Evolutionary conservation across 1,140 invertebrate genomes (phyloP).

Genomic region (Sinonovacula constricta): DNA sequence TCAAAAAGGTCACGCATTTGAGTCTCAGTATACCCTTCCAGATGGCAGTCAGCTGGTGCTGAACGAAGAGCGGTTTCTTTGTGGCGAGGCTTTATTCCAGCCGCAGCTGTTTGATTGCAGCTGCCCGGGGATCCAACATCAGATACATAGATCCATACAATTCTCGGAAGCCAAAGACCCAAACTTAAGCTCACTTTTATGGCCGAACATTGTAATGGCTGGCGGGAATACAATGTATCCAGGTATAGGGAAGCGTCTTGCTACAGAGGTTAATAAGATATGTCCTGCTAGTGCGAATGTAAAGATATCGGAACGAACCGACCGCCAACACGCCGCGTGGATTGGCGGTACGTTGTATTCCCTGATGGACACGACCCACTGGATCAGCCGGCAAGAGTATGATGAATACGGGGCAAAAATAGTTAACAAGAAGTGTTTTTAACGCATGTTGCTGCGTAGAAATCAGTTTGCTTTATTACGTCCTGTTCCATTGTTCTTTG

Average conservation of each 20-base stretch:
- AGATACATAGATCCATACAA: conserved; percentile 19
- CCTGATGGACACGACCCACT: conserved; percentile 1
- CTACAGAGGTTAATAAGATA: conserved; percentile 30
- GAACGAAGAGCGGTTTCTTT: conserved; percentile 24
- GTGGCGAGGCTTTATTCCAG: conserved; percentile 21
- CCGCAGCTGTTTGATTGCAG: conserved; percentile 33
- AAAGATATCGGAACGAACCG: conserved; percentile 30
- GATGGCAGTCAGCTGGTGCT: conserved; percentile 7
- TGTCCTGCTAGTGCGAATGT: neutral
- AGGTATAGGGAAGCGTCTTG: conserved; percentile 10
- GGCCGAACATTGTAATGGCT: conserved; percentile 22
- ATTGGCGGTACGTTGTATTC: conserved; percentile 19
- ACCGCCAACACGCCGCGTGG: conserved; percentile 34
- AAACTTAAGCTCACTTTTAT: conserved; percentile 7
- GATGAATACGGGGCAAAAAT: conserved; percentile 15
- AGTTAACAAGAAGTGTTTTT: conserved; percentile 23
- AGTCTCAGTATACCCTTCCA: conserved; percentile 20
- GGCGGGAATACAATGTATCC: conserved; percentile 40
- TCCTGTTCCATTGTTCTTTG: too few species aligned
- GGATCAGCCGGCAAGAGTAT: conserved; percentile 20
- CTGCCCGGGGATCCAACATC: conserved; percentile 28
- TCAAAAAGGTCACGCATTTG: conserved; percentile 20
- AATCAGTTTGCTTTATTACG: too few species aligned
- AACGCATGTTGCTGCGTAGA: too few species aligned
- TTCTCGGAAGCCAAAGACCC: conserved; percentile 20